Percentiles rank a stretch among this genome's conserved stretches.
Evolutionary conservation across 35 echinoderm and acorn worm species (phyloP).

Genomic region (Heliocidaris tuberculata): DNA sequence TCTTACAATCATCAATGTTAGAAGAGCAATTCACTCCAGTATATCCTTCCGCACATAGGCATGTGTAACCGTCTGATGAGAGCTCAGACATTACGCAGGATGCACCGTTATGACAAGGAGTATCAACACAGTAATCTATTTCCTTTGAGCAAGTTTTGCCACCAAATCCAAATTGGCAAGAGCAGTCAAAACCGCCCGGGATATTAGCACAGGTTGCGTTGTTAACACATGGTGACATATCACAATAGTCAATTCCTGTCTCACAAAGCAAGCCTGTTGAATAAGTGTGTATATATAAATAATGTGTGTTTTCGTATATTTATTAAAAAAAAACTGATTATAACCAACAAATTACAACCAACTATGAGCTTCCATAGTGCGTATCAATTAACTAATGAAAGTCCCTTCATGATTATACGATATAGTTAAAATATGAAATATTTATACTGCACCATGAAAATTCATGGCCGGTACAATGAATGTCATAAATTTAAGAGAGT

Average conservation of each 20-base stretch:
- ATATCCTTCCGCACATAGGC: not conserved
- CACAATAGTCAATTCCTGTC: constrained; percentile 20
- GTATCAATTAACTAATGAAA: too few species aligned
- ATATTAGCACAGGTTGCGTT: not conserved
- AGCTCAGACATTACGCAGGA: constrained; percentile 1
- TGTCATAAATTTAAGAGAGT: too few species aligned
- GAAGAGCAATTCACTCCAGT: not conserved
- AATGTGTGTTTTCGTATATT: too few species aligned
- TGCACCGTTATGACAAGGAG: constrained; percentile 6
- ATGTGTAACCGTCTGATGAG: not conserved
- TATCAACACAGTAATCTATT: not conserved
- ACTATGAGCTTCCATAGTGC: too few species aligned
- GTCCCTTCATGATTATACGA: too few species aligned
- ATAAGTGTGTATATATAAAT: not conserved
- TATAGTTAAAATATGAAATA: too few species aligned
- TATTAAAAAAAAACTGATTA: too few species aligned
- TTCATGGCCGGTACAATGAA: too few species aligned
- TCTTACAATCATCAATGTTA: not conserved
- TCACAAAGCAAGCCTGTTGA: not conserved
- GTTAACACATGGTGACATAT: not conserved
- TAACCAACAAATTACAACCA: too few species aligned
- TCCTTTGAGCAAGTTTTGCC: not conserved
- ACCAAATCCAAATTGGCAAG: constrained; percentile 29
- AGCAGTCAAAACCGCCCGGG: not conserved
- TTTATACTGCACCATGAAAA: too few species aligned